Evolutionary conservation across 2,797 vertebrate species (phyloP).

Genomic region (Onychomys torridus): DNA sequence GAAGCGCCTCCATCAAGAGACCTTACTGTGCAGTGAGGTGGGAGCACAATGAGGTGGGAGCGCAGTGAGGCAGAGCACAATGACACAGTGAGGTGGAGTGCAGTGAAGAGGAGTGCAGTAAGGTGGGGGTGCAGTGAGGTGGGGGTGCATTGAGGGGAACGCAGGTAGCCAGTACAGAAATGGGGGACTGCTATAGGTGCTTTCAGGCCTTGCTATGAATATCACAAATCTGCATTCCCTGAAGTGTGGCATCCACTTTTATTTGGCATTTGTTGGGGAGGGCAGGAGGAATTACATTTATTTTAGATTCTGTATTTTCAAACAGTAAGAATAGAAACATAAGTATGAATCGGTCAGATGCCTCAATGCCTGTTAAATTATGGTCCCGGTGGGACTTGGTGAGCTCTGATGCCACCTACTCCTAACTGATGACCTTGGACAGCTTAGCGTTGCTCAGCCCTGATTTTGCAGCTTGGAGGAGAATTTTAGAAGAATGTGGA

Average conservation of each 20-base stretch:
- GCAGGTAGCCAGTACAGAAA: fast-evolving
- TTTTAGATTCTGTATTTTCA: neutral
- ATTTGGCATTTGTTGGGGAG: neutral
- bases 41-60: fast-evolving
- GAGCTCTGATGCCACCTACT: neutral
- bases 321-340: neutral
- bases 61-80: no score
- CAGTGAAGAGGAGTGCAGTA: neutral
- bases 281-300: neutral
- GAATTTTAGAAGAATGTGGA: neutral
- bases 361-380: no score
- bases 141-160: fast-evolving
- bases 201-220: neutral
- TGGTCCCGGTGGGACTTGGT: neutral
- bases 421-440: neutral
- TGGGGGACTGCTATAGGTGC: fast-evolving
- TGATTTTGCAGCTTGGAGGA: neutral
- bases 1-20: fast-evolving
- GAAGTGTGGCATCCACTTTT: neutral
- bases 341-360: fast-evolving
- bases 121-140: fast-evolving
- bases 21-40: fast-evolving
- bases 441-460: neutral
- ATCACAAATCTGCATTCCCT: neutral
- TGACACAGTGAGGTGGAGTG: fast-evolving